phyloP scores from a whole-genome alignment of 2,113 vertebrate species.

The Serinus canaria region DNA sequence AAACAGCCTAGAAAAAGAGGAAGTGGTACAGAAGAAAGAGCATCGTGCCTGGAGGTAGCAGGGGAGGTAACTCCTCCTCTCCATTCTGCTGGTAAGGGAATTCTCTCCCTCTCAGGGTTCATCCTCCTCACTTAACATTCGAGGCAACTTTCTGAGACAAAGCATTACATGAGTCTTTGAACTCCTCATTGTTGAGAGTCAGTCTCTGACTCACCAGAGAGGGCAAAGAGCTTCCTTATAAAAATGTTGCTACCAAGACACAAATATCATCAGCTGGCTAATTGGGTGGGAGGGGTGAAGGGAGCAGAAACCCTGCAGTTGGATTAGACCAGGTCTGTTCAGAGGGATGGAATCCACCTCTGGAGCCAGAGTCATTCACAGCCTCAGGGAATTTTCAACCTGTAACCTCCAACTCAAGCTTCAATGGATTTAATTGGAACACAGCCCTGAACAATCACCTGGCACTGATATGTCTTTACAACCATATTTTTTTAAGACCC shows the following conservation, averaged over 20 bases:
- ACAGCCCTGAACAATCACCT: not conserved
- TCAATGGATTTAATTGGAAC: not conserved
- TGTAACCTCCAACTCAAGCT: not conserved
- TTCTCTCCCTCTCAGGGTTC: not conserved
- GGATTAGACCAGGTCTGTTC: not conserved
- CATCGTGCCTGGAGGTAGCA: not conserved
- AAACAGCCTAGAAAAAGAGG: not conserved
- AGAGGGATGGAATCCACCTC: not conserved
- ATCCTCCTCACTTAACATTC: not conserved
- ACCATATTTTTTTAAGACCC: not conserved
- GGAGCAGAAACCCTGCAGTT: not conserved
- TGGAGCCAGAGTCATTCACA: not conserved
- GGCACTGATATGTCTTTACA: not conserved
- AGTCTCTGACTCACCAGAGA: not conserved
- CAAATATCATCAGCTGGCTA: not conserved
- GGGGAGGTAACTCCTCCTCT: not conserved
- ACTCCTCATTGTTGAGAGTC: not conserved
- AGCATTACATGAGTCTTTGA: slow-evolving; percentile 24
- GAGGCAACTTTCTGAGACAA: slow-evolving; percentile 22
- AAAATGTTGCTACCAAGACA: not conserved
- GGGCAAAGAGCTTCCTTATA: not conserved
- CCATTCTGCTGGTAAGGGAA: not conserved
- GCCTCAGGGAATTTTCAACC: not conserved
- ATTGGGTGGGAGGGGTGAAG: slow-evolving; percentile 17
- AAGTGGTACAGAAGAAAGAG: not conserved